Base-by-base conservation (phyloP, 1,140 invertebrate genomes). In the Cyclina sinensis region DNA sequence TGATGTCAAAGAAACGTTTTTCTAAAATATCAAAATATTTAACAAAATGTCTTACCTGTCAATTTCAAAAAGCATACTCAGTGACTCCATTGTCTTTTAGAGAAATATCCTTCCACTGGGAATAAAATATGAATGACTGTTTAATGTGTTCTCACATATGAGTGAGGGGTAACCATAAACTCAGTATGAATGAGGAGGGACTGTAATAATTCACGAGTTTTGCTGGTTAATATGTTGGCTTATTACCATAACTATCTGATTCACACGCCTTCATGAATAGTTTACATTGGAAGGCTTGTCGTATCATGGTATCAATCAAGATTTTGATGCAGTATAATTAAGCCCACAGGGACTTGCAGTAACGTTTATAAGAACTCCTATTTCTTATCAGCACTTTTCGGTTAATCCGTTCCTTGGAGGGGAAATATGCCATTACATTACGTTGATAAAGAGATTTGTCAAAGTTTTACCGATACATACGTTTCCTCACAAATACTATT, bases 261-360 rank as follows among this genome's bases (percentile, higher is more conserved):
- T 62, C 57, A 62, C 57, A 62, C 57, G 57, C 57, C 57, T 62
- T 62, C 57, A 27, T 62, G 57, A 62, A 62, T 62, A 27, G n/a
- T 62, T 62, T 27, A 62, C 57, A 62, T 62, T 62, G 18, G 14
- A 5, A 9, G 57, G n/a, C 9, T 62, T 4, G 4, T n/a, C 9
- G 57, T 62, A 62, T 62, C n/a, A 27, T 27, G 57, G 57, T 62
- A 62, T 62, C 57, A 27, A 62, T 62, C 57, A 62, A 27, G 14
- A 62, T 4, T 62, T 27, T 14, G 24, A 27, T 27, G 27, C 14
- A 27, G 21, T 18, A 18, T n/a, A 62, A 62, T 62, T 62, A 62
- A 62, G n/a, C 18, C 57, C 57, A 62, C 57, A 62, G 21, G n/a
- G 24, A 27, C 24, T 62, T 24, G 57, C 27, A 62, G 7, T 62